Percentiles rank a stretch among this genome's conserved stretches.
Evolutionary conservation across 2,888 invertebrate species (phyloP).

Genomic region (Scaeva pyrastri): DNA sequence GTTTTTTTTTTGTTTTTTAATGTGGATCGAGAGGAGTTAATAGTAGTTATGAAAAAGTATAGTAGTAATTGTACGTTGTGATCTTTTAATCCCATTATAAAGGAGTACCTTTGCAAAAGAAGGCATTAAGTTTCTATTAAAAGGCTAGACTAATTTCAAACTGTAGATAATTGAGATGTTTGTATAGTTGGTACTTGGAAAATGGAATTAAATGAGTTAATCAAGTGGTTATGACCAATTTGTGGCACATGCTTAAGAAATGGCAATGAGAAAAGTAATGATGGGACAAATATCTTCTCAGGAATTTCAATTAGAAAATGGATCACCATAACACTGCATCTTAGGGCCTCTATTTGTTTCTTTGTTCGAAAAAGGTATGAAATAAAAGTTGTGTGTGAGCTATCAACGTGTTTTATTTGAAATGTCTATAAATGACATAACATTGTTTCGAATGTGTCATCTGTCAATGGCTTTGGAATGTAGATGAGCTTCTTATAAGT

Average conservation of each 20-base stretch:
- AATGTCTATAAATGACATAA: too few relatives aligned
- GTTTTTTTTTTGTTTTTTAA: background rate
- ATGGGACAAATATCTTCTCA: too few relatives aligned
- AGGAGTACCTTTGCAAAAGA: constrained; percentile 4
- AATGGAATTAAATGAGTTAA: constrained; percentile 6
- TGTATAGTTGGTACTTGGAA: background rate
- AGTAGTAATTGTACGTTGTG: constrained; percentile 32
- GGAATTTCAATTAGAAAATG: too few relatives aligned
- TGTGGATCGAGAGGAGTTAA: constrained; percentile 46
- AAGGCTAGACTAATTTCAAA: background rate
- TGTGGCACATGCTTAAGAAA: background rate
- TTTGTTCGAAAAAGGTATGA: too few relatives aligned
- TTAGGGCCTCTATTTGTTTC: too few relatives aligned
- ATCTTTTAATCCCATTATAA: constrained; percentile 42
- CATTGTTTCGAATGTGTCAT: too few relatives aligned
- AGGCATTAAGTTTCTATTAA: background rate
- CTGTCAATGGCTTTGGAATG: too few relatives aligned
- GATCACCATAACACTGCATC: too few relatives aligned
- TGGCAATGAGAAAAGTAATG: too few relatives aligned
- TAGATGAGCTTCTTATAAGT: too few relatives aligned
- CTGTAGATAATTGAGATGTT: background rate
- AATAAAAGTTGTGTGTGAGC: too few relatives aligned
- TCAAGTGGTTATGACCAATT: background rate
- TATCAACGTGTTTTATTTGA: too few relatives aligned
- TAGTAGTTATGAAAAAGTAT: background rate